Conservation (phyloP, 2,888 invertebrate genomes). For the Nephrotoma guestfalica region DNA sequence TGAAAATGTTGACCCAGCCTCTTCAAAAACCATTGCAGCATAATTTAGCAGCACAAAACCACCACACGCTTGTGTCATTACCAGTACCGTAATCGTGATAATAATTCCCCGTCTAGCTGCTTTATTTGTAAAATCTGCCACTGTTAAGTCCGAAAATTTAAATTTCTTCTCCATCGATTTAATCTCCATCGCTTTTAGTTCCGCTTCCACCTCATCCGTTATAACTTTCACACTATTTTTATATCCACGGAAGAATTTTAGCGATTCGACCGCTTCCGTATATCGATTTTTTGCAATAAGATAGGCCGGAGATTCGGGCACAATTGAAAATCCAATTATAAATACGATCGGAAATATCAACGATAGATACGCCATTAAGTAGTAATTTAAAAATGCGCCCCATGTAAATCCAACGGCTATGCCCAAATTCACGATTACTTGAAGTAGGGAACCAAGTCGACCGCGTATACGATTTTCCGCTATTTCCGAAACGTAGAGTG, state of each 20-base stretch:
- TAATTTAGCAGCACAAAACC: constrained; percentile 29
- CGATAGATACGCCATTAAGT: constrained; percentile 19
- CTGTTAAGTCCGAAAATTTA: background rate
- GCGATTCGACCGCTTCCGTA: constrained; percentile 22
- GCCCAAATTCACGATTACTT: constrained; percentile 24
- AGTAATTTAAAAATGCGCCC: constrained; percentile 22
- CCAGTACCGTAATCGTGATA: constrained; percentile 23
- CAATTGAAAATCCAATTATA: constrained; percentile 19
- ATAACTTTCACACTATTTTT: background rate
- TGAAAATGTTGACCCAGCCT: constrained; percentile 24
- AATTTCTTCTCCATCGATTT: background rate
- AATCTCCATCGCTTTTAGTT: background rate
- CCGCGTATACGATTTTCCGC: constrained; percentile 14
- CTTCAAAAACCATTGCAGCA: constrained; percentile 26
- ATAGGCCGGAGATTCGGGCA: constrained; percentile 29
- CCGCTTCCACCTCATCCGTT: background rate
- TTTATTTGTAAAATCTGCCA: constrained; percentile 12
- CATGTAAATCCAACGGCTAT: constrained; percentile 22
- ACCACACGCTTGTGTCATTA: constrained; percentile 25
- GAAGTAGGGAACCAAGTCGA: constrained; percentile 24
- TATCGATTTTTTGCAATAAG: constrained; percentile 19
- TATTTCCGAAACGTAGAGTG: constrained; percentile 11
- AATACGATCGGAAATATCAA: constrained; percentile 19
- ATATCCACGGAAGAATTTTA: constrained; percentile 24
- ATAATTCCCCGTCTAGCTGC: constrained; percentile 21